Evolutionary conservation across 2,888 invertebrate genomes (phyloP).

Genomic region (Metellina segmentata): DNA sequence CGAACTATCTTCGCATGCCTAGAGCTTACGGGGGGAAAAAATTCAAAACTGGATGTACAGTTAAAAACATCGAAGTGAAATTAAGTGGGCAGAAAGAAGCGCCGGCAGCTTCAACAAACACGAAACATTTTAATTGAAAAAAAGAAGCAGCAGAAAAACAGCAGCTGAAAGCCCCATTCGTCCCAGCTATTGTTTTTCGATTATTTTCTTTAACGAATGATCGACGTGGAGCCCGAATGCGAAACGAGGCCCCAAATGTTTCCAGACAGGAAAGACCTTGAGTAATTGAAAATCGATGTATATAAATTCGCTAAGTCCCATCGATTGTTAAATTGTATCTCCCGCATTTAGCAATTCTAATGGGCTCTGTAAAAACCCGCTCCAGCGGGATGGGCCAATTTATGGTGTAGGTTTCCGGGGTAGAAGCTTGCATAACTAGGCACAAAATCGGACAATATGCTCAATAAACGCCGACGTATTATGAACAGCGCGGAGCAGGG

Average conservation of each 20-base stretch:
- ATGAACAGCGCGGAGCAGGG: slow-evolving; percentile 38
- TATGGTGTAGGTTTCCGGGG: slow-evolving; percentile 33
- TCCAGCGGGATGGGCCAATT: slow-evolving; percentile 40
- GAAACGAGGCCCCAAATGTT: not conserved
- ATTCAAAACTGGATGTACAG: too few species aligned
- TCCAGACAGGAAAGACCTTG: not conserved
- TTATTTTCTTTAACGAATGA: not conserved
- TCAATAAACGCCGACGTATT: slow-evolving; percentile 53
- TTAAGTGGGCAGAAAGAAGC: not conserved
- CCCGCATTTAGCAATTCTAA: slow-evolving; percentile 66
- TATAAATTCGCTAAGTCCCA: slow-evolving; percentile 36
- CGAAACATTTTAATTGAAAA: not conserved
- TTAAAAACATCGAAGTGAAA: not conserved
- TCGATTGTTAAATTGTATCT: slow-evolving; percentile 31
- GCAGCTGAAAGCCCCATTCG: not conserved
- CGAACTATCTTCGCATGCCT: too few species aligned
- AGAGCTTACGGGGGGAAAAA: too few species aligned
- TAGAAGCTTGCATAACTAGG: slow-evolving; percentile 21
- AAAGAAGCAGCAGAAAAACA: not conserved
- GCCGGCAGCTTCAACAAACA: not conserved
- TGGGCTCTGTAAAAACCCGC: slow-evolving; percentile 47
- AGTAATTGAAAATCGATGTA: slow-evolving; percentile 26
- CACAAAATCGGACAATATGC: slow-evolving; percentile 59
- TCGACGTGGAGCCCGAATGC: not conserved
- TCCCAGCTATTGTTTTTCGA: not conserved